Base-by-base conservation (phyloP, 2,888 invertebrate genomes). In the Villa cingulata region DNA sequence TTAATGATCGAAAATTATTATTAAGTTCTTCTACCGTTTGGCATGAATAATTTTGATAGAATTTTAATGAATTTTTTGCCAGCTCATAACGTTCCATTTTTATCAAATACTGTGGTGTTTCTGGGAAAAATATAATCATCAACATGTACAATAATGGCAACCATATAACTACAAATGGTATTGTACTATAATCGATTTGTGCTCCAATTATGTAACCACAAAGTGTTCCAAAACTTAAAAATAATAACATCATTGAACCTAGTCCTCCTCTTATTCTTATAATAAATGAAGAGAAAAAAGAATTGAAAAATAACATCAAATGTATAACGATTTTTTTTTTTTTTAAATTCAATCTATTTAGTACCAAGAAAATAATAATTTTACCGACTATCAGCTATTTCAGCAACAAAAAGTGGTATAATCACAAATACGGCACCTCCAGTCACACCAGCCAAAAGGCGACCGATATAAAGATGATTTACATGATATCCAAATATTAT, bases 361-460 rank as follows among this genome's bases (percentile, higher is more conserved):
- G n/a, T n/a, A n/a, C n/a, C n/a, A n/a, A n/a, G n/a, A n/a, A n/a
- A n/a, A n/a, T n/a, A n/a, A n/a, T n/a, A n/a, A n/a, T n/a, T 62
- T 59, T 51, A 67, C 68, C 56, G 58, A 23, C 58, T 58, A 50
- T 66, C 62, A 0, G 68, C 57, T 20, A 69, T 69, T 59, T 69
- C 68, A 2, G 65, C 59, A 14, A 68, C 59, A 41, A 59, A 69
- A 16, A 68, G 58, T 20, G 69, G 66, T 34, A 66, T 46, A 0
- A 60, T 58, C 7, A 63, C 52, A 32, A 58, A 63, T 27, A 60
- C 45, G 17, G 64, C 68, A 19, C 68, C 69, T 10, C 68, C 69
- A 2, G 63, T 61, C 16, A 62, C 23, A 6, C 68, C 68, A 3
- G 57, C 58, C 27, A 60, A 57, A 4, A 63, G 48, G 14, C 68